These are phyloP conservation scores for Falco peregrinus DNA, from an alignment of 2,797 vertebrate species.

Conservation along the genomic window DNA sequence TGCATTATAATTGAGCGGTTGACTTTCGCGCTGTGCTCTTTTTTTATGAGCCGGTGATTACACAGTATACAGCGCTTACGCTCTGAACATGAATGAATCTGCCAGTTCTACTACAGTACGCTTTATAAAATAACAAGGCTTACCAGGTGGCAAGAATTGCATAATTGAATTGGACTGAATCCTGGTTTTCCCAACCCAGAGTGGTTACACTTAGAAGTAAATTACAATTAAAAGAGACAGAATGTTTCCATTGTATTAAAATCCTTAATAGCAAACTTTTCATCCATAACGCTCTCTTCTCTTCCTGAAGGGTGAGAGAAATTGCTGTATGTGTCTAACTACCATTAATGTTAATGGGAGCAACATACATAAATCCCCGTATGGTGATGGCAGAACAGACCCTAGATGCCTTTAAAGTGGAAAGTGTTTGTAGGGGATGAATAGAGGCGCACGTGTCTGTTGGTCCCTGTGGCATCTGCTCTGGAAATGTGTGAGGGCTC, in stretches of 20 bases:
- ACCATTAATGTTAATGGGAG: constrained; percentile 61
- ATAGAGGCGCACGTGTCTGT: not conserved
- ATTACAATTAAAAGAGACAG: constrained; percentile 69
- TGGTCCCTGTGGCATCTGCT: constrained; percentile 46
- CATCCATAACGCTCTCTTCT: constrained; percentile 54
- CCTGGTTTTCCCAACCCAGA: constrained; percentile 61
- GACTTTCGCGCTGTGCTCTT: constrained; percentile 33
- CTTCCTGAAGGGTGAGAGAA: constrained; percentile 48
- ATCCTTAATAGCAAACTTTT: constrained; percentile 69
- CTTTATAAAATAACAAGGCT: constrained; percentile 72
- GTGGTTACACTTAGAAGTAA: constrained; percentile 60
- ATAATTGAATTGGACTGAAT: constrained; percentile 69
- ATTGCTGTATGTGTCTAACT: constrained; percentile 48
- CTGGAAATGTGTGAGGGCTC: not conserved
- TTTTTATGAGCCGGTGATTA: constrained; percentile 64
- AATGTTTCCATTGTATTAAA: constrained; percentile 68
- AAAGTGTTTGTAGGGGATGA: constrained; percentile 41
- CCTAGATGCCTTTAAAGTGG: constrained; percentile 61
- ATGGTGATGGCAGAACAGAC: constrained; percentile 17
- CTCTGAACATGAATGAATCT: constrained; percentile 66
- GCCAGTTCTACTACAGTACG: constrained; percentile 69
- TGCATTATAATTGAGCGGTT: constrained; percentile 52
- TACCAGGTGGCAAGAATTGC: constrained; percentile 69
- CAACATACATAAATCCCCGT: constrained; percentile 13
- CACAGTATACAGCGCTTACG: constrained; percentile 35